Base-by-base conservation (phyloP, 1,140 invertebrate genomes). In the Eumaeus atala region DNA sequence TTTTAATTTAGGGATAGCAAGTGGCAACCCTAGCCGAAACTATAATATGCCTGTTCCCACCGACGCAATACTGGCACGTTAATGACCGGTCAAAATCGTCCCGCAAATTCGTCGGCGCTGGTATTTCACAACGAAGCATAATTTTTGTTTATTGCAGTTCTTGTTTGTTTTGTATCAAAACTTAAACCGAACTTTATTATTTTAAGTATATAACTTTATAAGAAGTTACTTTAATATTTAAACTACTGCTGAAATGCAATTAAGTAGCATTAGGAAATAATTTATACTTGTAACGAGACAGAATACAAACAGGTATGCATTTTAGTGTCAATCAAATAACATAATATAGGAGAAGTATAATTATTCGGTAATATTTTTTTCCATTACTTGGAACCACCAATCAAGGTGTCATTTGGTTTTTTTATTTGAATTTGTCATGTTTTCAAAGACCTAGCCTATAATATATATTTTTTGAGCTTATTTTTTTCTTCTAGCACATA, bases 81-180 rank as follows among this genome's bases (percentile, higher is more conserved):
- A 69, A 66, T 70, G 56, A 58, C 53, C 63, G 59, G 56, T 38
- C 54, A 54, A 56, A 48, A 54, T 50, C 40, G n/a, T 54, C 50
- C 44, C 55, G 34, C 61, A 62, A 62, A 62, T 62, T 53, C 61
- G 50, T 54, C 57, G 54, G 51, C 53, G 51, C n/a, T n/a, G n/a
- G 61, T 38, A 61, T 65, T 61, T 42, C 48, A 60, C 53, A 38
- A 58, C 60, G 58, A 60, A 42, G 44, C 54, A 52, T 33, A 48
- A 56, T 56, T 60, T 56, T 47, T 48, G 54, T 60, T 60, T 56
- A 56, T 44, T 48, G 18, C 53, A 49, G 17, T 17, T 44, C 40
- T 16, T 16, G 16, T n/a, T n/a, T n/a, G n/a, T n/a, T n/a, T n/a
- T n/a, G n/a, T n/a, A n/a, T n/a, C n/a, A n/a, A n/a, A n/a, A n/a